Base-by-base conservation (phyloP, 2,113 vertebrate species). In the Mastomys coucha region DNA sequence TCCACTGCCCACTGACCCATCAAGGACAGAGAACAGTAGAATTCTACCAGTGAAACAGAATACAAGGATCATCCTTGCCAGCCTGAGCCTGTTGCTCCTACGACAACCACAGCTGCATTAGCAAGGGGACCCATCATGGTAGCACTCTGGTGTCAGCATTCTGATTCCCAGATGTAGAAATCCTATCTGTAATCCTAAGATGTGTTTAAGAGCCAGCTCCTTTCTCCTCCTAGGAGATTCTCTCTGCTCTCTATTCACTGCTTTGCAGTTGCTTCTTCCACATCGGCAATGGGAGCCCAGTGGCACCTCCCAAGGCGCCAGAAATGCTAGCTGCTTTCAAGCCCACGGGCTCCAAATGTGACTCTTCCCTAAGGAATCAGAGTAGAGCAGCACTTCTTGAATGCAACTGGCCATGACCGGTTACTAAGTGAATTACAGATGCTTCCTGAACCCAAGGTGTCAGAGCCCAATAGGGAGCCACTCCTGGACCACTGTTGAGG, bases 41-140 rank as follows among this genome's bases (percentile, higher is more conserved):
- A 67, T 63, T 26, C 87, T 89, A 63, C 73, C 70, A 84, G n/a
- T 22, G 80, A 93, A 93, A 93, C 31, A 19, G 56, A 84, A 77
- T 65, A 12, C 24, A 33, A 72, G 60, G 86, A n/a, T 33, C 76
- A 91, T 51, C 45, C 58, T 69, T 45, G 10, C 88, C 63, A 91
- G 86, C 53, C 60, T 56, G 39, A 67, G 87, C 24, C 73, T 89
- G 81, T 65, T 92, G 75, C 45, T 42, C 86, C 75, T 33, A 28
- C 60, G 75, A 65, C 60, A 87, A 22, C 58, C 24, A 28, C 53
- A 56, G 16, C 24, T 75, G 33, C 73, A 20, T 89, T 36, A 92
- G 67, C 51, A 89, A 89, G 63, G 70, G 19, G 60, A 26, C 8
- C 20, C 69, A 22, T 45, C 45, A 69, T 16, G 56, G 13, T 28